phyloP scores from a whole-genome alignment of 1,140 invertebrate genomes.

The fruit fly (Drosophila melanogaster) region Release_6_plus_ISO1_MT NT_033779.5:21895501-21896000 shows the following conservation, averaged over 20 bases:
- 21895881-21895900: slow-evolving; percentile 6
- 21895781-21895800: slow-evolving; percentile 41
- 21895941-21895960: slow-evolving; percentile 64
- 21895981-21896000: slow-evolving; percentile 15
- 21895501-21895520: too few species aligned
- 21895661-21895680: too few species aligned
- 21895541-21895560: too few species aligned
- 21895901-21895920: slow-evolving; percentile 6
- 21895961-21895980: slow-evolving; percentile 55
- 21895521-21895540: too few species aligned
- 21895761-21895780: slow-evolving; percentile 44
- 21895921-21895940: slow-evolving; percentile 42
- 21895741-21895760: slow-evolving; percentile 45
- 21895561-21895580: too few species aligned
- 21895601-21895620: too few species aligned
- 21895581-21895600: too few species aligned
- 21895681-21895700: background rate
- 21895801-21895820: slow-evolving; percentile 10
- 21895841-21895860: background rate
- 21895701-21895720: slow-evolving; percentile 58
- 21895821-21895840: slow-evolving; percentile 9
- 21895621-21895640: too few species aligned
- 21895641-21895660: too few species aligned
- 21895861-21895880: too few species aligned
- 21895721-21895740: slow-evolving; percentile 26